These are phyloP conservation scores for Bruchidius siliquastri DNA, from an alignment of 2,888 invertebrate species.

Conservation along the genomic window DNA sequence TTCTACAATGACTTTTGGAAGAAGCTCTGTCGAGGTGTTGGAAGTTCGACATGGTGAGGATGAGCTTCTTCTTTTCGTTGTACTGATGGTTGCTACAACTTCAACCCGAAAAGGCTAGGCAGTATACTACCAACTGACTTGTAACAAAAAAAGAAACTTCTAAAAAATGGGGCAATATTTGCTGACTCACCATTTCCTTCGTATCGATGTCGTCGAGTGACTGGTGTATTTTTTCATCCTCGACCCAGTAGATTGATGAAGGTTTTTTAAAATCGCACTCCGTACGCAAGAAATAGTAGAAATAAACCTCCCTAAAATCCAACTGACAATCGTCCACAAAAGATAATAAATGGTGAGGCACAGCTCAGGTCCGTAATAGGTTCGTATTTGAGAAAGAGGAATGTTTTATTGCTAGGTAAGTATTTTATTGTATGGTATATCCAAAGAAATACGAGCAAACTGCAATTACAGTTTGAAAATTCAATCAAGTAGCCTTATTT, in stretches of 20 bases:
- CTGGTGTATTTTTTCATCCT: conserved; percentile 38
- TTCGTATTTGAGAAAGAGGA: background rate
- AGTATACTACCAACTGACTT: no score
- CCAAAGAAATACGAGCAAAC: no score
- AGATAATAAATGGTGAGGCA: conserved; percentile 34
- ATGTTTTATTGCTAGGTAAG: background rate
- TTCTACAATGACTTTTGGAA: no score
- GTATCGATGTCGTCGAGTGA: conserved; percentile 37
- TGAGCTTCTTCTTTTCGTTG: no score
- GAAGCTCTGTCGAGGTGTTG: no score
- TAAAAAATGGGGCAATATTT: conserved; percentile 40
- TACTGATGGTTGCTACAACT: no score
- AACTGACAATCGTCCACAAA: conserved; percentile 38
- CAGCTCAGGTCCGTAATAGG: background rate
- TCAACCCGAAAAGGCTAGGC: no score
- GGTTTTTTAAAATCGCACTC: conserved; percentile 33
- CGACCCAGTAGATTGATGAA: conserved; percentile 39
- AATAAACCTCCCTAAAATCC: conserved; percentile 40
- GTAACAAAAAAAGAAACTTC: conserved; percentile 15
- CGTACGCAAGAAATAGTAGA: conserved; percentile 39
- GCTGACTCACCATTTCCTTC: conserved; percentile 41
- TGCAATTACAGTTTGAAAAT: no score
- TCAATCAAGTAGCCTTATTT: no score
- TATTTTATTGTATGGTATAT: no score
- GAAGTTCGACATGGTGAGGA: no score